Evolutionary conservation across 2,113 vertebrate species (phyloP).

Genomic region (Salvelinus sp.): DNA sequence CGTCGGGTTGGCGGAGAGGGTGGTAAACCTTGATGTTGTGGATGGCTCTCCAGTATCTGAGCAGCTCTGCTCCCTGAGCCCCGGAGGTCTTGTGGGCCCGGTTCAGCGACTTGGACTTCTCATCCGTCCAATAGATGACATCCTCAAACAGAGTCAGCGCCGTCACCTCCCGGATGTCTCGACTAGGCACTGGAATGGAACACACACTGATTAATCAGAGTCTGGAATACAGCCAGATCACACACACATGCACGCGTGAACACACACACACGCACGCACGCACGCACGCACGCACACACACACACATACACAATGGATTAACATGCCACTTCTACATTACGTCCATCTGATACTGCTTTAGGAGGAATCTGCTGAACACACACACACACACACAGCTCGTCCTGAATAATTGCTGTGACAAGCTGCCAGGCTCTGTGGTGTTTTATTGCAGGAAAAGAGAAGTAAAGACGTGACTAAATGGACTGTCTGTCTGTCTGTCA

Average conservation of each 20-base stretch:
- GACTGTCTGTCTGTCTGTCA: not conserved
- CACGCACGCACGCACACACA: not conserved
- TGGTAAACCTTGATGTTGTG: constrained; percentile 97
- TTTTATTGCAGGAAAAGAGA: not conserved
- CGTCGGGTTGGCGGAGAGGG: constrained; percentile 93
- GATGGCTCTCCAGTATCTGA: constrained; percentile 97
- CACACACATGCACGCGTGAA: not conserved
- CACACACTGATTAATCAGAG: not conserved
- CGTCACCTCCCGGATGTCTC: constrained; percentile 90
- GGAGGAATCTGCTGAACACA: not conserved
- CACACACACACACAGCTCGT: not conserved
- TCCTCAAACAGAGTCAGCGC: constrained; percentile 96
- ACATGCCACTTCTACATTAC: too few relatives aligned
- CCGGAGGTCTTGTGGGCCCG: constrained; percentile 96
- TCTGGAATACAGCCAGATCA: not conserved
- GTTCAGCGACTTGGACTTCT: constrained; percentile 94
- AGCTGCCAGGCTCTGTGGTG: not conserved
- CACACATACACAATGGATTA: not conserved
- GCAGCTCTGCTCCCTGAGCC: constrained; percentile 82
- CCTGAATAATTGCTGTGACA: constrained; percentile 3
- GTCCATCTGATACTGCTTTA: too few relatives aligned
- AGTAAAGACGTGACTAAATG: not conserved
- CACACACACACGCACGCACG: not conserved
- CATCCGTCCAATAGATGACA: constrained; percentile 97
- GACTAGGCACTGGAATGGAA: not conserved